Conservation (phyloP, 2,888 invertebrate genomes). For the Leucophenga maculata region DNA sequence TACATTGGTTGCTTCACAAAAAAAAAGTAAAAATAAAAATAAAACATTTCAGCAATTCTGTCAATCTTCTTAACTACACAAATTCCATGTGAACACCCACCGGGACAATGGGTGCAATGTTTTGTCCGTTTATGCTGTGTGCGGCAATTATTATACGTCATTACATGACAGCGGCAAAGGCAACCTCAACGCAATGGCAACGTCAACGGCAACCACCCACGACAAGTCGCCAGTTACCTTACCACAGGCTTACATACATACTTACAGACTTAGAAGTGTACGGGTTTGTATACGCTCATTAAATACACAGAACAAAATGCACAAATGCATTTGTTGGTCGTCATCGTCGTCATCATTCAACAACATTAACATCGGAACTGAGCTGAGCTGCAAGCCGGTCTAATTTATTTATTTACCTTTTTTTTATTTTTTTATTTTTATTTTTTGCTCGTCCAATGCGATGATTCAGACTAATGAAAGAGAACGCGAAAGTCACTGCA, state of each 20-base stretch:
- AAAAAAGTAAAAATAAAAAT: constrained; percentile 6
- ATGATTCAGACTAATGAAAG: constrained; percentile 44
- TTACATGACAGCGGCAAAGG: constrained; percentile 38
- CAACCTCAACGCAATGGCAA: not conserved
- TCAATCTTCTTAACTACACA: too few relatives aligned
- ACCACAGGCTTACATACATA: constrained; percentile 7
- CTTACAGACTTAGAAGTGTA: constrained; percentile 9
- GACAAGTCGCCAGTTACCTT: not conserved
- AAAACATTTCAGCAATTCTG: constrained; percentile 25
- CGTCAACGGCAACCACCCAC: not conserved
- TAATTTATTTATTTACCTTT: constrained; percentile 37
- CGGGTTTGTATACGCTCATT: constrained; percentile 30
- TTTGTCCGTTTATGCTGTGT: constrained; percentile 3
- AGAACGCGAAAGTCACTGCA: constrained; percentile 43
- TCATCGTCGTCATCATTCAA: constrained; percentile 14
- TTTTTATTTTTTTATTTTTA: not conserved
- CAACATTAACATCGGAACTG: too few relatives aligned
- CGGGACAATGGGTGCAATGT: constrained; percentile 10
- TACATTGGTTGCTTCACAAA: too few relatives aligned
- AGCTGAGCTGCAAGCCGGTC: constrained; percentile 26
- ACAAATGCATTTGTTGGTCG: constrained; percentile 16
- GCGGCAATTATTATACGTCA: constrained; percentile 60
- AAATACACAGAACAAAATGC: constrained; percentile 35
- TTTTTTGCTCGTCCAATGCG: constrained; percentile 24
- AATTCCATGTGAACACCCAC: not conserved